Evolutionary conservation across 2,797 vertebrate species (phyloP), one percentile per base, ranked within the genome.

Genomic region (Tangara arthus): DNA sequence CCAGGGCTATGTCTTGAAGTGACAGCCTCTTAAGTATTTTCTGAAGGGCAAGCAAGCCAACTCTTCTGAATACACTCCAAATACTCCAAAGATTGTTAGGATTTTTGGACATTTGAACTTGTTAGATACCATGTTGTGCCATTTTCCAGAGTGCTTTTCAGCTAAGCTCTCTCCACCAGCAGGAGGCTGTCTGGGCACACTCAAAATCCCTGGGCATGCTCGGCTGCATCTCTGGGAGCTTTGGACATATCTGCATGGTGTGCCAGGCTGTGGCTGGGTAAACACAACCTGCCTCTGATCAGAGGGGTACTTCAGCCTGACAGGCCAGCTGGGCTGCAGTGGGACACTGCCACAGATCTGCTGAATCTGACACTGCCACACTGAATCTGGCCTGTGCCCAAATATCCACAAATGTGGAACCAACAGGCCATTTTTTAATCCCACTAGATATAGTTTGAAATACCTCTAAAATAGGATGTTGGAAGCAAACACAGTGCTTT

Each of bases 141-240:
- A 44, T 64, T 88, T 90, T 59, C 12, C 28, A 34, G 47, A 77
- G 20, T 18, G 11, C 2, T 12, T 83, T 73, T 64, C n/a, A 35
- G n/a, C 28, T 39, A 34, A 55, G 16, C 10, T 73, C n/a, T 18
- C 4, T 28, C 39, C 15, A 39, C 12, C 20, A 60, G 11, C 34
- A 42, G 9, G 32, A 34, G 11, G 4, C 3, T 59, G 5, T 69
- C 39, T 39, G 0, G 2, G 15, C 44, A 21, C 3, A 37, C 19
- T 70, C 30, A 19, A 85, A 60, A 47, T 5, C 12, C 20, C 18
- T 26, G 30, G 19, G 12, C 35, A 9, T 4, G 19, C n/a, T 26
- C 56, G 35, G 3, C 47, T 73, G 23, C 21, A 9, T 15, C 35
- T 65, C 52, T 64, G 41, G 11, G 20, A 9, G 12, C 28, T 60